phyloP scores from a whole-genome alignment of 2,888 invertebrate genomes.

The Fragum whitleyi region DNA sequence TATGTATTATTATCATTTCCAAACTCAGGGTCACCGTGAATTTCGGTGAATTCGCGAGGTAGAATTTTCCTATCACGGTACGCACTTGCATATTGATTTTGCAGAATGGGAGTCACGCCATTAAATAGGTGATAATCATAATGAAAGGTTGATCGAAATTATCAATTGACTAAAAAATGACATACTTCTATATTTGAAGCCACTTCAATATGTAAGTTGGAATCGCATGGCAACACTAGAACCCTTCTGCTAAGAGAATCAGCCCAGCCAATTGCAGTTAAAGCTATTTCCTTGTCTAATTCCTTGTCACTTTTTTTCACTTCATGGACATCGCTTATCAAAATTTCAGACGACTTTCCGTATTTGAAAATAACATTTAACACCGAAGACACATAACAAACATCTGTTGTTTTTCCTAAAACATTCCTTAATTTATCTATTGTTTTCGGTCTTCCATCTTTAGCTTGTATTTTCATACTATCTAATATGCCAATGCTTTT shows the following conservation, averaged over 20 bases:
- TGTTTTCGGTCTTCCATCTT: conserved; percentile 43
- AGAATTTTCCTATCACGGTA: too few species aligned
- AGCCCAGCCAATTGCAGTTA: background rate
- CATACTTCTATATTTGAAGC: conserved; percentile 28
- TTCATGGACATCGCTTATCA: conserved; percentile 7
- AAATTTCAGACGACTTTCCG: background rate
- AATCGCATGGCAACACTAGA: conserved; percentile 46
- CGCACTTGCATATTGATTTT: too few species aligned
- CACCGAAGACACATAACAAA: conserved; percentile 34
- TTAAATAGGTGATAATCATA: too few species aligned
- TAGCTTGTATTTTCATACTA: conserved; percentile 32
- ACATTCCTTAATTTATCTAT: conserved; percentile 36
- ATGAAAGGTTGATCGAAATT: too few species aligned
- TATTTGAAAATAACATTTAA: conserved; percentile 25
- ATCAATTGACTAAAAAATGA: too few species aligned
- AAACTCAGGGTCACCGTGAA: too few species aligned
- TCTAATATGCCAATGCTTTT: conserved; percentile 27
- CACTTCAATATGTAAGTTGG: conserved; percentile 17
- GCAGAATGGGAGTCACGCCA: too few species aligned
- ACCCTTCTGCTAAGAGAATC: conserved; percentile 5
- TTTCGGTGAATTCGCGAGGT: too few species aligned
- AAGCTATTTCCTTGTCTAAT: conserved; percentile 38
- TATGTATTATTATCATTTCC: too few species aligned
- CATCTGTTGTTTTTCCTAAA: conserved; percentile 26
- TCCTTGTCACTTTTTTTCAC: conserved; percentile 32